Base-by-base conservation (phyloP, 2,113 vertebrate species). In the Phaethornis superciliosus region DNA sequence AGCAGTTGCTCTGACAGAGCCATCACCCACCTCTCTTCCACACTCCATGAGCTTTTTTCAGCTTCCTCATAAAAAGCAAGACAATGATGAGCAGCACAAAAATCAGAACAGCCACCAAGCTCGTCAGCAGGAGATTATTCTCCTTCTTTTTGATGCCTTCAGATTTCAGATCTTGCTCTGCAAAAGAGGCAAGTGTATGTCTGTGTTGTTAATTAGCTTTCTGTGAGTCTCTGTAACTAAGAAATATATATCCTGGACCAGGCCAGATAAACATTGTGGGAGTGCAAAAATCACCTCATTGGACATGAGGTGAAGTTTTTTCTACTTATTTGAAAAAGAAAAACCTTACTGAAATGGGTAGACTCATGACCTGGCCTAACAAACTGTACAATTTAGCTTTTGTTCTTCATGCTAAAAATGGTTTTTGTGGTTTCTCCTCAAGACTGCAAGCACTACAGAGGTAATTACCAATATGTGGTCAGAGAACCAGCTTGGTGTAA, bases 21-120 rank as follows among this genome's bases (percentile, higher is more conserved):
- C 27, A 4, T 37, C 17, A 33, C 96, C 90, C 71, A 99, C 99
- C 99, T 98, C 89, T 98, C 69, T 98, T 99, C 99, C 99, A 99
- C 27, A 84, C 23, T 4, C 98, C 49, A 1, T 99, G 98, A 4
- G 98, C 98, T 96, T 97, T 98, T 68, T 97, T 97, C 70, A 99
- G 97, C 94, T 99, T 99, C 88, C 97, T 90, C 40, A 97, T 12
- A 49, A 99, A 98, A 13, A 99, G 98, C 55, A 98, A 94, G n/a
- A 99, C 96, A 0, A 99, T 98, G 80, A 99, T 40, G 21, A 99
- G 95, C 74, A 99, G 98, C 72, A 93, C 27, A 0, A 97, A 55
- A 23, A 99, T 96, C 62, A 99, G 98, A 54, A 94, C 96, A 20
- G 98, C 97, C 59, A 99, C 99, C 23, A 99, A 93, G 2, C 98